A percentile compares a stretch with the other conserved stretches of the same genome.
These are phyloP conservation scores for Ormia ochracea DNA, from an alignment of 2,888 invertebrate genomes.

Conservation along the genomic window DNA sequence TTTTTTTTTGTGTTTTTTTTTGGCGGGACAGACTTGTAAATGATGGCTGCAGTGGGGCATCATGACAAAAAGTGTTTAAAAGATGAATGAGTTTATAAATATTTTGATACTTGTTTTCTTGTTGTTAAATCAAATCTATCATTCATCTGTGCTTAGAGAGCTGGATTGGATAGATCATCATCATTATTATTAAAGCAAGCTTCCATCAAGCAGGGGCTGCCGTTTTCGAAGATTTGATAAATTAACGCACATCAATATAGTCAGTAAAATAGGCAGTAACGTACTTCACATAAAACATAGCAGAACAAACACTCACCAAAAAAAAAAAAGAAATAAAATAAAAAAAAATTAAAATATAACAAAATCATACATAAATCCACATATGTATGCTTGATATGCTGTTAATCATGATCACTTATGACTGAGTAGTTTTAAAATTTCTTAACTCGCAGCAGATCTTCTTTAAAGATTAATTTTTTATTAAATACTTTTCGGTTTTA, in stretches of 20 bases:
- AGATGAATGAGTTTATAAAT: slow-evolving; percentile 73
- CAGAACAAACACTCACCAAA: too few relatives aligned
- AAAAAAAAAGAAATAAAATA: too few relatives aligned
- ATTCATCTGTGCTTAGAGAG: background rate
- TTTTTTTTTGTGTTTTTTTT: too few relatives aligned
- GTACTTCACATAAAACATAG: too few relatives aligned
- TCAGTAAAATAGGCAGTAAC: slow-evolving; percentile 53
- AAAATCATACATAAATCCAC: slow-evolving; percentile 5
- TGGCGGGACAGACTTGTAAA: background rate
- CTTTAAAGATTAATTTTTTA: background rate
- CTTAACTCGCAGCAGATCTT: background rate
- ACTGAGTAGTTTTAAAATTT: background rate
- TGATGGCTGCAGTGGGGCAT: background rate
- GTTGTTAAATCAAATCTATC: slow-evolving; percentile 24
- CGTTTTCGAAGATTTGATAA: slow-evolving; percentile 53
- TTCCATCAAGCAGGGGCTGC: background rate
- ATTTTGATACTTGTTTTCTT: slow-evolving; percentile 66
- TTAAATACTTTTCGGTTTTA: background rate
- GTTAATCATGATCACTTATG: background rate
- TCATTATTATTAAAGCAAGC: background rate
- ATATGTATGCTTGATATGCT: slow-evolving; percentile 39
- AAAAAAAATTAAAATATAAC: too few relatives aligned
- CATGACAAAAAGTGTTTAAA: slow-evolving; percentile 57
- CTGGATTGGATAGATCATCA: slow-evolving; percentile 18
- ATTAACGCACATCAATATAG: slow-evolving; percentile 65